phyloP scores from a whole-genome alignment of 2,888 invertebrate genomes.

The Leptopilina drosophilae region DNA sequence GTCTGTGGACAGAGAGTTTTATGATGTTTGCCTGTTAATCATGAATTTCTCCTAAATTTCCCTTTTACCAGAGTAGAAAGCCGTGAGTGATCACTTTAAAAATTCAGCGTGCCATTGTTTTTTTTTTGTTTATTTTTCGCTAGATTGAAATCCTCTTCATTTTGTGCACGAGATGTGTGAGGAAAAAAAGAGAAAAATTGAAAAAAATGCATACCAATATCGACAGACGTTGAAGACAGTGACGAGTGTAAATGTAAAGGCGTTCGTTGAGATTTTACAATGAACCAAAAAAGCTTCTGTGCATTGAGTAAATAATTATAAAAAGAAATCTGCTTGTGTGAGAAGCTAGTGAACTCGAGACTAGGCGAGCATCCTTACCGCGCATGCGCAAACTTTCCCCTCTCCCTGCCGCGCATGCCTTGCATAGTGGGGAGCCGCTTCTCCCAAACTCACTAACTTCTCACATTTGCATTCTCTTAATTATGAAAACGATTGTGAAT shows the following conservation, averaged over 20 bases:
- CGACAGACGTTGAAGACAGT: conserved; percentile 68
- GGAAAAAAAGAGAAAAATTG: conserved; percentile 58
- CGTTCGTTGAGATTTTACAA: not conserved
- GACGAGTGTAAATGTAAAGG: conserved; percentile 23
- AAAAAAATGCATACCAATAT: conserved; percentile 68
- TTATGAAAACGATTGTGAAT: too few species aligned
- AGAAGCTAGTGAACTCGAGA: too few species aligned
- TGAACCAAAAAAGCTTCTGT: not conserved
- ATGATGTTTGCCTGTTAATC: conserved; percentile 53
- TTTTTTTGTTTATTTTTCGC: not conserved
- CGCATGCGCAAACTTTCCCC: too few species aligned
- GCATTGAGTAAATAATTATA: not conserved
- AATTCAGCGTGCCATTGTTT: conserved; percentile 60
- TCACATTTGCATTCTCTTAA: too few species aligned
- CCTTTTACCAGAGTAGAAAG: conserved; percentile 67
- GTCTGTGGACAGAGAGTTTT: conserved; percentile 81
- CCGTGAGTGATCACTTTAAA: conserved; percentile 57
- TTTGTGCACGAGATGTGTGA: conserved; percentile 57
- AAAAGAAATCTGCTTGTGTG: not conserved
- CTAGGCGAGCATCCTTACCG: too few species aligned
- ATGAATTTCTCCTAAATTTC: conserved; percentile 53
- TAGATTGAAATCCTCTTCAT: conserved; percentile 58
- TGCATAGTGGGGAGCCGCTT: too few species aligned
- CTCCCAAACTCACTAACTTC: too few species aligned
- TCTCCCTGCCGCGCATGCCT: too few species aligned